Base-by-base conservation (phyloP, 2,113 vertebrate species). In the Thymallus thymallus region DNA sequence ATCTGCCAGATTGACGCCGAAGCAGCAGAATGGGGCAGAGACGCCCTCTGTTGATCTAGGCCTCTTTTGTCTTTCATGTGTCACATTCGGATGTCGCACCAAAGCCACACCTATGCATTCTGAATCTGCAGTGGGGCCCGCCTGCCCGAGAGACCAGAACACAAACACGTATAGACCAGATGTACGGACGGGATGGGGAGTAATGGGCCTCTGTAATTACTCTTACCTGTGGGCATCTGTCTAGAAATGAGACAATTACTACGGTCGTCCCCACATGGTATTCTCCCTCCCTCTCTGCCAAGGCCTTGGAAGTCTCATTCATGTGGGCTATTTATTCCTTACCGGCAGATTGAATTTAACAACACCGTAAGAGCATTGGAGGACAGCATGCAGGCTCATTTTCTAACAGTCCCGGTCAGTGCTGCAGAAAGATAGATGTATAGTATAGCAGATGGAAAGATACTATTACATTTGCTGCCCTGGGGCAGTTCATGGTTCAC, bases 1-100 rank as follows among this genome's bases (percentile, higher is more conserved):
- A 96, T 97, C 96, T 96, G 96, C 94, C 94, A 93, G 93, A 94
- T 92, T 94, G 95, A 95, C 89, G 93, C 92, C 93, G 94, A 94
- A 94, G 95, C 93, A 94, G 94, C 91, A 91, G 94, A 95, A 95
- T 95, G 92, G 93, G 93, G 95, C 95, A 92, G 94, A 95, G 95
- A 94, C 92, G 92, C 94, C 95, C 94, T 95, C 94, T 94, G 95
- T 95, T 95, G 94, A 97, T 96, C 95, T 92, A 90, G 91, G 89
- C 13, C 56, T 22, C 91, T 93, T 91, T 95, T 96, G 94, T 94
- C 95, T 96, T 97, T 96, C 91, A 95, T 96, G 94, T 94, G 91
- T 93, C 94, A 91, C 92, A 92, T 92, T 95, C 94, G 90, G 93
- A 95, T 95, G 93, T 93, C 85, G 85, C 88, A 88, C 61, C 91